phyloP scores from a whole-genome alignment of 2,113 vertebrate genomes.

The Nyctereutes procyonoides region DNA sequence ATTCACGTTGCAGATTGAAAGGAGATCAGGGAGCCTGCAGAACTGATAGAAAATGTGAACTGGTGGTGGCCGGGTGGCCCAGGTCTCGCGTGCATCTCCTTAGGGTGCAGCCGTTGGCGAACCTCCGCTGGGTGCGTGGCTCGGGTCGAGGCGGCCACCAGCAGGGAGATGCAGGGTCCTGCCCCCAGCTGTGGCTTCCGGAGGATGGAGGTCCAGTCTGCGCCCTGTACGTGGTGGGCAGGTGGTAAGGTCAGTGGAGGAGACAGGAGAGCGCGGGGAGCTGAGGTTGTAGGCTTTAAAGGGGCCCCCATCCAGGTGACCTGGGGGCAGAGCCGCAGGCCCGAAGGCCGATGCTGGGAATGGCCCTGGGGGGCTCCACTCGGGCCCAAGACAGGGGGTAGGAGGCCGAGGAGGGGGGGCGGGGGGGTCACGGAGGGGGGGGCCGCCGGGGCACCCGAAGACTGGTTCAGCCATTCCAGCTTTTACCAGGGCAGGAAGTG shows the following conservation, averaged over 20 bases:
- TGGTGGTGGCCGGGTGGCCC: not conserved
- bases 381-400: no score
- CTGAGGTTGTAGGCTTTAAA: not conserved
- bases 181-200: not conserved
- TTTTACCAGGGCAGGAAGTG: no score
- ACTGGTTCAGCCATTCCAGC: no score
- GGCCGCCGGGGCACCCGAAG: no score
- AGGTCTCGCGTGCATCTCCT: not conserved
- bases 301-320: no score
- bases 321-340: no score
- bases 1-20: not conserved
- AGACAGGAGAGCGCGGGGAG: not conserved
- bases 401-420: no score
- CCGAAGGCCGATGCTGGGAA: no score
- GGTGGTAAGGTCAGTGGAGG: not conserved
- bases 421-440: no score
- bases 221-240: not conserved
- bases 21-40: not conserved
- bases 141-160: not conserved
- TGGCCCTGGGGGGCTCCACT: no score
- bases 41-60: not conserved
- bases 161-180: not conserved
- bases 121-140: no score
- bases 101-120: not conserved
- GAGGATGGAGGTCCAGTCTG: not conserved